A percentile compares a stretch with the other conserved stretches of the same genome.
Evolutionary conservation across 2,888 invertebrate species (phyloP).

Genomic region (Teinopalpus imperialis): DNA sequence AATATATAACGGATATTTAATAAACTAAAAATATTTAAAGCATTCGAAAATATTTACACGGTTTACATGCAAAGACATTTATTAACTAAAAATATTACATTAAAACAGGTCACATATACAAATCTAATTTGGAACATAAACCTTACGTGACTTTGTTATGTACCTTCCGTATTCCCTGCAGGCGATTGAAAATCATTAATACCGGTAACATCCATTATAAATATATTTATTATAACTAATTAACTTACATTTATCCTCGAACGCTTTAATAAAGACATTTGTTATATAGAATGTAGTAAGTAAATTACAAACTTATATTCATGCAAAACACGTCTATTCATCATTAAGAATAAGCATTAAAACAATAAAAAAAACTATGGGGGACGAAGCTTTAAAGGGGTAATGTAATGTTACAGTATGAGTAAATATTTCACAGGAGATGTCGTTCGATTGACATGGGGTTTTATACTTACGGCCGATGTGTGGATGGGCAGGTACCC

Average conservation of each 20-base stretch:
- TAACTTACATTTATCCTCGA: constrained; percentile 25
- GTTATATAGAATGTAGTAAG: constrained; percentile 13
- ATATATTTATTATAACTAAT: not conserved
- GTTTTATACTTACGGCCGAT: constrained; percentile 63
- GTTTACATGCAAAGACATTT: not conserved
- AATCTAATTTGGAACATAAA: constrained; percentile 7
- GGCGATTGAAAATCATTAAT: constrained; percentile 21
- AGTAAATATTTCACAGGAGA: constrained; percentile 22
- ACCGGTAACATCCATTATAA: not conserved
- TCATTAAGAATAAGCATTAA: constrained; percentile 61
- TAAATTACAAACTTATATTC: constrained; percentile 32
- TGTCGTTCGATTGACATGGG: constrained; percentile 30
- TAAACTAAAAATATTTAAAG: not conserved
- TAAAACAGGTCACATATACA: not conserved
- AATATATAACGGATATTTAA: too few relatives aligned
- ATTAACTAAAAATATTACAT: constrained; percentile 1
- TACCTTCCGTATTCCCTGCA: constrained; percentile 25
- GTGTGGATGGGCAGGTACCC: constrained; percentile 58
- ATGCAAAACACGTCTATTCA: constrained; percentile 49
- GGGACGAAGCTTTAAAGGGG: constrained; percentile 61
- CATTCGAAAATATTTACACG: not conserved
- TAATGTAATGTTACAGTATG: constrained; percentile 31
- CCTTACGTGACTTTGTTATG: constrained; percentile 12
- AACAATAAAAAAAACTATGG: constrained; percentile 63
- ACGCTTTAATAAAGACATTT: constrained; percentile 19